Evolutionary conservation across 2,113 vertebrate species (phyloP).

Genomic region (Copsychus sechellarum): DNA sequence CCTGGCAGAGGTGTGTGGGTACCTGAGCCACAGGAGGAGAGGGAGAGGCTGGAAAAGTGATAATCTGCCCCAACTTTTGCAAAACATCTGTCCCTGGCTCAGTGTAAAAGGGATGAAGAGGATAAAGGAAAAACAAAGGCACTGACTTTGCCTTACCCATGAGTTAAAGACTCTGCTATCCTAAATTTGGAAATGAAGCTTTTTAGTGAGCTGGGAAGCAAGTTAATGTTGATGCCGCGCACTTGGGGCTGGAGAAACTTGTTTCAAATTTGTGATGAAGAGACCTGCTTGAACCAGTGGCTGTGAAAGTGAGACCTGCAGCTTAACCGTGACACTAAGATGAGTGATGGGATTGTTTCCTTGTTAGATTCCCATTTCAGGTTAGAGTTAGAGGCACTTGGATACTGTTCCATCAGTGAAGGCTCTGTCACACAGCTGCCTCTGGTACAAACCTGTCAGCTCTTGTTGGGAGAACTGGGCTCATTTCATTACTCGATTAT

Average conservation of each 20-base stretch:
- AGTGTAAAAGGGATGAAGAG: not conserved
- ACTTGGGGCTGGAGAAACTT: not conserved
- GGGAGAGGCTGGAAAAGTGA: not conserved
- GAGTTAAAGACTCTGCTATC: not conserved
- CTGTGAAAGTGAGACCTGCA: not conserved
- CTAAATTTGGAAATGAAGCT: not conserved
- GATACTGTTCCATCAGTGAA: not conserved
- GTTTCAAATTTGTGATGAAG: not conserved
- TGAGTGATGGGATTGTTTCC: not conserved
- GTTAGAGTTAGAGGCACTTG: not conserved
- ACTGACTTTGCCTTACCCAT: not conserved
- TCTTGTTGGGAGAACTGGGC: not conserved
- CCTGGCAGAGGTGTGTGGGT: not conserved
- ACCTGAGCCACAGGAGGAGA: not conserved
- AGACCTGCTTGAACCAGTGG: not conserved
- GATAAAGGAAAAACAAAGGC: not conserved
- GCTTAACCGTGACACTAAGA: not conserved
- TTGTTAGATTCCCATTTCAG: not conserved
- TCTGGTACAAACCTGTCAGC: not conserved
- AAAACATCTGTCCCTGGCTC: not conserved
- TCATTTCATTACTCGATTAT: not conserved
- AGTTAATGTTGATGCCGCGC: not conserved
- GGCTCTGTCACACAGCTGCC: not conserved
- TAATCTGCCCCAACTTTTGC: rapidly evolving
- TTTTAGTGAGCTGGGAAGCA: not conserved